Conservation (phyloP, 2,797 vertebrate genomes). For the Pitangus sulphuratus region DNA sequence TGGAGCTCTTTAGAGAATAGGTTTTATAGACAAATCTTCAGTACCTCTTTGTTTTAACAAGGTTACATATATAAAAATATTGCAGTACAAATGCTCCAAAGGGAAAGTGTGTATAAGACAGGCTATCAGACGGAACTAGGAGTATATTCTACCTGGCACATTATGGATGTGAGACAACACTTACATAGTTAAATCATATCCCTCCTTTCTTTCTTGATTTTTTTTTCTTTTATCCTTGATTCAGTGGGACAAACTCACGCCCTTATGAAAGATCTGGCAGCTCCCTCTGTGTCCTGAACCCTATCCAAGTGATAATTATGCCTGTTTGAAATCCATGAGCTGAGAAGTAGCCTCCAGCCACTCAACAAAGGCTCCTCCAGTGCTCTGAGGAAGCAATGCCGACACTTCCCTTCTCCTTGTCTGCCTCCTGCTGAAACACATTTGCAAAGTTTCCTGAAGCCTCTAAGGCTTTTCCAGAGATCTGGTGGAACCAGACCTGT, state of each 20-base stretch:
- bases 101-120: not conserved
- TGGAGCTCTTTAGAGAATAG: not conserved
- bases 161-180: not conserved
- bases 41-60: not conserved
- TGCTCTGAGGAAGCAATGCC: not conserved
- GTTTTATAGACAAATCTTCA: not conserved
- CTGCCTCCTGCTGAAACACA: slow-evolving; percentile 41
- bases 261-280: slow-evolving; percentile 62
- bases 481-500: slow-evolving; percentile 25
- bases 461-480: slow-evolving; percentile 51
- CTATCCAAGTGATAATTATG: slow-evolving; percentile 69
- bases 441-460: slow-evolving; percentile 33
- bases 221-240: not conserved
- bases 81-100: not conserved
- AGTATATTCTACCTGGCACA: not conserved
- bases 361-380: slow-evolving; percentile 47
- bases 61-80: not conserved
- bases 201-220: not conserved
- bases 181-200: slow-evolving; percentile 1
- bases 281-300: slow-evolving; percentile 53
- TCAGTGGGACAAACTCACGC: not conserved
- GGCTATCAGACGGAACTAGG: not conserved
- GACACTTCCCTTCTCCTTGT: slow-evolving; percentile 41
- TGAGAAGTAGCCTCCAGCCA: slow-evolving; percentile 57
- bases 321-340: slow-evolving; percentile 56